These are phyloP conservation scores for Simalia tracyae DNA, from an alignment of 2,797 vertebrate genomes.

Conservation along the genomic window DNA sequence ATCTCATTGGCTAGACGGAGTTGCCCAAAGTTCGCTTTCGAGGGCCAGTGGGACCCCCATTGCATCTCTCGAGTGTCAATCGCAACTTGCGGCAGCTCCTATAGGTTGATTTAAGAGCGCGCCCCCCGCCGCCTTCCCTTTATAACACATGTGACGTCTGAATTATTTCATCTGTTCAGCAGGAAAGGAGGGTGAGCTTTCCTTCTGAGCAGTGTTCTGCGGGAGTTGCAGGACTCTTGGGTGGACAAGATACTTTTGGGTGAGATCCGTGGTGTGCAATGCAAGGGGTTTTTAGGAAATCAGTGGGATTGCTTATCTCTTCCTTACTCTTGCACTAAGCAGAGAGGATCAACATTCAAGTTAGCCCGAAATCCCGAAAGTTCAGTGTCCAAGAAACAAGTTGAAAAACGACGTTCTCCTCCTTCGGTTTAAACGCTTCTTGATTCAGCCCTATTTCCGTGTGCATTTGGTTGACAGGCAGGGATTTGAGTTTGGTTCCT, in stretches of 20 bases:
- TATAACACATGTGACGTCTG: conserved; percentile 55
- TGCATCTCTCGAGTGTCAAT: conserved; percentile 49
- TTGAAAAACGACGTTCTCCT: not conserved
- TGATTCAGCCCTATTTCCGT: not conserved
- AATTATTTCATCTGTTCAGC: conserved; percentile 34
- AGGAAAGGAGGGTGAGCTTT: conserved; percentile 29
- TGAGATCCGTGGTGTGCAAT: not conserved
- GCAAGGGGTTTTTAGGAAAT: too few relatives aligned
- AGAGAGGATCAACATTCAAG: not conserved
- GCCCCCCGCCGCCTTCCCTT: not conserved
- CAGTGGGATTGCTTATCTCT: not conserved
- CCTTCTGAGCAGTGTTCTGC: not conserved
- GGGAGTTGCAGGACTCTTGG: not conserved
- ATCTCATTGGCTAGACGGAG: conserved; percentile 58
- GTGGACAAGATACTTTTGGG: not conserved
- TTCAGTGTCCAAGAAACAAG: not conserved
- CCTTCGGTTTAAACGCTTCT: not conserved
- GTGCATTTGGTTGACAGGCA: not conserved
- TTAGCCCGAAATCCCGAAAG: not conserved
- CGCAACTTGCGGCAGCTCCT: not conserved
- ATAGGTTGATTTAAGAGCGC: conserved; percentile 40
- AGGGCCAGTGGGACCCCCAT: conserved; percentile 12
- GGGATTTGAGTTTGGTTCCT: not conserved
- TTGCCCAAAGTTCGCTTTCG: conserved; percentile 14
- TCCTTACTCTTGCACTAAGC: not conserved